Percentiles rank a stretch among this genome's conserved stretches.
These are phyloP conservation scores for Endomychus coccineus DNA, from an alignment of 2,888 invertebrate species.

Conservation along the genomic window DNA sequence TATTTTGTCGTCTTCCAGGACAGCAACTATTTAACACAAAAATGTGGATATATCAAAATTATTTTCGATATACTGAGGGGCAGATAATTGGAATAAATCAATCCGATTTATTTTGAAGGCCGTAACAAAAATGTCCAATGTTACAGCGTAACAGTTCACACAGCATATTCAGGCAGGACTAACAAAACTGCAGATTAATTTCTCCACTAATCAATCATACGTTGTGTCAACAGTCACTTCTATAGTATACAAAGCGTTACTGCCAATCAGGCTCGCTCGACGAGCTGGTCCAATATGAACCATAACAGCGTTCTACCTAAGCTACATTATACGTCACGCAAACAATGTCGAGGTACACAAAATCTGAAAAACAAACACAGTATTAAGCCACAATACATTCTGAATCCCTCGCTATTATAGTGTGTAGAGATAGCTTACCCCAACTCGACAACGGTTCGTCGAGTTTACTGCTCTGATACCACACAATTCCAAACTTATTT, in stretches of 20 bases:
- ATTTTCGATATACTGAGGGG: no score
- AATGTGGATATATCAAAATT: no score
- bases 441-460: no score
- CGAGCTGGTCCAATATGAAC: slow-evolving; percentile 14
- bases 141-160: no score
- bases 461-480: no score
- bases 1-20: no score
- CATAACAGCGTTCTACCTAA: slow-evolving; percentile 16
- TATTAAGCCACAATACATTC: slow-evolving; percentile 33
- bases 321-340: slow-evolving; percentile 20
- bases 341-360: slow-evolving; percentile 34
- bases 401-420: slow-evolving; percentile 4
- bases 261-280: slow-evolving; percentile 28
- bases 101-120: no score
- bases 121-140: no score
- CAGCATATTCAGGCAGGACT: slow-evolving; percentile 14
- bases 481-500: no score
- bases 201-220: slow-evolving; percentile 38
- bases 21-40: no score
- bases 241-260: slow-evolving; percentile 25
- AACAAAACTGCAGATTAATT: slow-evolving; percentile 35
- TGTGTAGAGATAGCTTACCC: no score
- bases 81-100: no score
- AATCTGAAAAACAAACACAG: slow-evolving; percentile 41
- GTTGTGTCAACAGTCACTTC: slow-evolving; percentile 36